Percentiles rank a stretch among this genome's conserved stretches.
These are phyloP conservation scores for Plebejus anna DNA, from an alignment of 2,888 invertebrate species.

Conservation along the genomic window DNA sequence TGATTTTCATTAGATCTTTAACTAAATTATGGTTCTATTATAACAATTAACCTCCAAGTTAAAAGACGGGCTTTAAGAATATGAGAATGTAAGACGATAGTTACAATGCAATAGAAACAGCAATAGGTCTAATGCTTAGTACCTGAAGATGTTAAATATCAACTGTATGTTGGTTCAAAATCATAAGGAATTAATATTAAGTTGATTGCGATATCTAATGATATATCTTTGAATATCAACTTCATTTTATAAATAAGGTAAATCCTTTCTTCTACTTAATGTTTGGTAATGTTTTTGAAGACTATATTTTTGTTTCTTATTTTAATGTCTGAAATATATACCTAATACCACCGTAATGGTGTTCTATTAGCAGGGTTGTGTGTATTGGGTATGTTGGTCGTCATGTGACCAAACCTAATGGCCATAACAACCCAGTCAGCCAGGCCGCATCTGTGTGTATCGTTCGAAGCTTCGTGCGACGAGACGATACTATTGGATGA, in stretches of 20 bases:
- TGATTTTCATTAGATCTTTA: not conserved
- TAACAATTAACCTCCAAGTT: not conserved
- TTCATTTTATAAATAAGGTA: not conserved
- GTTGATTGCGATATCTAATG: not conserved
- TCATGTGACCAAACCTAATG: not conserved
- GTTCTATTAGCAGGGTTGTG: not conserved
- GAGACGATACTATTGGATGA: too few relatives aligned
- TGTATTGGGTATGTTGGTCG: not conserved
- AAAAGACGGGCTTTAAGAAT: slow-evolving; percentile 3
- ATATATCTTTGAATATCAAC: not conserved
- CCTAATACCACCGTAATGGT: not conserved
- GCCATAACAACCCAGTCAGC: not conserved
- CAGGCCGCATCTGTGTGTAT: too few relatives aligned
- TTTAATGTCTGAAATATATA: not conserved
- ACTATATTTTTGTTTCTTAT: not conserved
- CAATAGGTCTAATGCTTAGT: slow-evolving; percentile 5
- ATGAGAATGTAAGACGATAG: not conserved
- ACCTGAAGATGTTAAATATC: not conserved
- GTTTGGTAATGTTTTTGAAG: not conserved
- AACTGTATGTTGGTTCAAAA: slow-evolving; percentile 5
- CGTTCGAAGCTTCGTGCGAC: too few relatives aligned
- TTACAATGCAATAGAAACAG: slow-evolving; percentile 10
- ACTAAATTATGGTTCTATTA: not conserved
- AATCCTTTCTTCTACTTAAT: not conserved
- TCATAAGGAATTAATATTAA: not conserved